phyloP scores from a whole-genome alignment of 2,888 invertebrate genomes.

The Sepiola atlantica region DNA sequence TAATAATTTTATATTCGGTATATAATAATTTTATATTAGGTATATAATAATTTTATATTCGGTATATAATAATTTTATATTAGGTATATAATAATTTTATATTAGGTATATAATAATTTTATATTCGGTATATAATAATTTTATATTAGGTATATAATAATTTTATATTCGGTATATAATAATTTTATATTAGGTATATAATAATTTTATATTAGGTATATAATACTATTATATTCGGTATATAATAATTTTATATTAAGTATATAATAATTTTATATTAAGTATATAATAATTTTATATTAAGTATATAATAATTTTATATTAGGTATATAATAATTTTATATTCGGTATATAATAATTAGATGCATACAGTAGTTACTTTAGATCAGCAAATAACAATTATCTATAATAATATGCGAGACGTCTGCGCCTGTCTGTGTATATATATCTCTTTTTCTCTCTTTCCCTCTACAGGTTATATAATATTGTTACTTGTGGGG shows the following conservation, averaged over 20 bases:
- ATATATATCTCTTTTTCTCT: too few species aligned
- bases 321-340: constrained; percentile 19
- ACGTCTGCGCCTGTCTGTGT: not conserved
- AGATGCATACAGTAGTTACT: not conserved
- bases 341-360: not conserved
- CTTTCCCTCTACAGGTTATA: too few species aligned
- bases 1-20: not conserved
- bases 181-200: too few species aligned
- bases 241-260: too few species aligned
- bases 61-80: too few species aligned
- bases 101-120: constrained; percentile 19
- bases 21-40: constrained; percentile 15
- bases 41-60: not conserved
- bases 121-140: too few species aligned
- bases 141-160: constrained; percentile 20
- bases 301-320: too few species aligned
- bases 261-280: constrained; percentile 12
- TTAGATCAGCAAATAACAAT: not conserved
- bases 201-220: constrained; percentile 18
- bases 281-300: constrained; percentile 2
- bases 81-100: too few species aligned
- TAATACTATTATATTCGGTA: not conserved
- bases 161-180: too few species aligned
- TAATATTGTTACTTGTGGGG: too few species aligned
- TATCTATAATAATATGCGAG: not conserved